Evolutionary conservation across 2,797 vertebrate species (phyloP).

Genomic region (Natrix natrix): DNA sequence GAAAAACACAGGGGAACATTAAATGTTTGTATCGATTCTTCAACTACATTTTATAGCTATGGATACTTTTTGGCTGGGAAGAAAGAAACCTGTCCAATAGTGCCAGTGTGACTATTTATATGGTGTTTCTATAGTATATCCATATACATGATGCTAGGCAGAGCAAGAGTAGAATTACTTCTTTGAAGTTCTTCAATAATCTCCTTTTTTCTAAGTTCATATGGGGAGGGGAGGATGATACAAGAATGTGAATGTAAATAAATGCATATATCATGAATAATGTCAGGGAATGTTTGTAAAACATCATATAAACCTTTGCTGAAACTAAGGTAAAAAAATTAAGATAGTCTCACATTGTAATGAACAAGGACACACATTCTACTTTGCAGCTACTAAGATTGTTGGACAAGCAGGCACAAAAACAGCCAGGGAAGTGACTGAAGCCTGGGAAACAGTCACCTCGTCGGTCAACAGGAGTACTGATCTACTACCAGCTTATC

Average conservation of each 20-base stretch:
- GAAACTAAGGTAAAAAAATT: background rate
- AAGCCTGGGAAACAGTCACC: background rate
- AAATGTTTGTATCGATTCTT: slow-evolving; percentile 6
- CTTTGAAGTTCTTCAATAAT: background rate
- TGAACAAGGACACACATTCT: background rate
- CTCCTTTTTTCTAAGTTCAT: background rate
- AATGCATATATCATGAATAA: background rate
- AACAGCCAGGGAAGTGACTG: background rate
- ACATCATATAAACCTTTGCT: background rate
- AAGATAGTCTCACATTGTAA: background rate
- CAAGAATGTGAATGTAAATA: background rate
- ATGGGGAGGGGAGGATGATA: background rate
- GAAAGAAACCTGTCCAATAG: background rate
- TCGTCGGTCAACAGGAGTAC: background rate
- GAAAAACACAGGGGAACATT: background rate
- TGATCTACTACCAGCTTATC: background rate
- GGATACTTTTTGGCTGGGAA: background rate
- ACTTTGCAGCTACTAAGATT: background rate
- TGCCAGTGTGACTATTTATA: background rate
- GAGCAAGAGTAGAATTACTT: background rate
- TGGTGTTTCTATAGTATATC: background rate
- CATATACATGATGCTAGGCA: background rate
- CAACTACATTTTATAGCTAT: slow-evolving; percentile 15
- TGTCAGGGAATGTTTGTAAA: background rate
- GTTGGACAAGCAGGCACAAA: background rate